phyloP scores from a whole-genome alignment of 2,888 invertebrate genomes.

The Lymantria monacha region DNA sequence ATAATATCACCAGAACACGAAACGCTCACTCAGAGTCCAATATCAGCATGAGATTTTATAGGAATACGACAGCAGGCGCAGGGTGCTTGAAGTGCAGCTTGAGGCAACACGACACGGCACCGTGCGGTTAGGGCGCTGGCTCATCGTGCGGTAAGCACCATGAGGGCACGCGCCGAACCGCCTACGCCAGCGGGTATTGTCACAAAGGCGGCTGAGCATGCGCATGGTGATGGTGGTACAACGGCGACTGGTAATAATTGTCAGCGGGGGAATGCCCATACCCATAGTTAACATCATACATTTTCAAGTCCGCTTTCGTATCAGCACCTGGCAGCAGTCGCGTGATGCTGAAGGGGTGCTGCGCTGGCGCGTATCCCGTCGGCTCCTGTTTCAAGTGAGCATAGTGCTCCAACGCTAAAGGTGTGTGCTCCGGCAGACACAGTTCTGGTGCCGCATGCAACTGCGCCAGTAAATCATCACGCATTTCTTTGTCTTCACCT shows the following conservation, averaged over 20 bases:
- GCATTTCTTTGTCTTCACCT: slow-evolving; percentile 73
- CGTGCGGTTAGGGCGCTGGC: slow-evolving; percentile 43
- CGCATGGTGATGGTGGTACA: slow-evolving; percentile 87
- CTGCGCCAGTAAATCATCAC: slow-evolving; percentile 87
- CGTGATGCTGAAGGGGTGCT: slow-evolving; percentile 97
- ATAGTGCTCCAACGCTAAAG: slow-evolving; percentile 84
- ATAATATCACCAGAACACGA: slow-evolving; percentile 73
- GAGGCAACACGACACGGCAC: slow-evolving; percentile 5
- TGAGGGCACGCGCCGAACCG: slow-evolving; percentile 52
- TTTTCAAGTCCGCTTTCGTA: slow-evolving; percentile 94
- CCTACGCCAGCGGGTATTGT: slow-evolving; percentile 95
- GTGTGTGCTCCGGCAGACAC: slow-evolving; percentile 83
- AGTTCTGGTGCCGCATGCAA: slow-evolving; percentile 86
- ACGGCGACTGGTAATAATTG: slow-evolving; percentile 92
- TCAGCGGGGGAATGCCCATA: slow-evolving; percentile 84
- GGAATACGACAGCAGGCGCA: slow-evolving; percentile 10
- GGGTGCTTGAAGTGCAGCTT: not conserved
- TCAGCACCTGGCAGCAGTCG: slow-evolving; percentile 93
- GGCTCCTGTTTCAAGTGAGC: slow-evolving; percentile 90
- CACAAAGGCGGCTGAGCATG: slow-evolving; percentile 93
- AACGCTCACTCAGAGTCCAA: slow-evolving; percentile 78
- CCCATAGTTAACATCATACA: slow-evolving; percentile 91
- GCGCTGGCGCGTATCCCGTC: slow-evolving; percentile 89
- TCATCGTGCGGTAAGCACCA: slow-evolving; percentile 49
- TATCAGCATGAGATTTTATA: slow-evolving; percentile 62